A percentile compares a stretch with the other conserved stretches of the same genome.
These are phyloP conservation scores for Tetragonula carbonaria DNA, from an alignment of 2,888 invertebrate genomes.

Conservation along the genomic window DNA sequence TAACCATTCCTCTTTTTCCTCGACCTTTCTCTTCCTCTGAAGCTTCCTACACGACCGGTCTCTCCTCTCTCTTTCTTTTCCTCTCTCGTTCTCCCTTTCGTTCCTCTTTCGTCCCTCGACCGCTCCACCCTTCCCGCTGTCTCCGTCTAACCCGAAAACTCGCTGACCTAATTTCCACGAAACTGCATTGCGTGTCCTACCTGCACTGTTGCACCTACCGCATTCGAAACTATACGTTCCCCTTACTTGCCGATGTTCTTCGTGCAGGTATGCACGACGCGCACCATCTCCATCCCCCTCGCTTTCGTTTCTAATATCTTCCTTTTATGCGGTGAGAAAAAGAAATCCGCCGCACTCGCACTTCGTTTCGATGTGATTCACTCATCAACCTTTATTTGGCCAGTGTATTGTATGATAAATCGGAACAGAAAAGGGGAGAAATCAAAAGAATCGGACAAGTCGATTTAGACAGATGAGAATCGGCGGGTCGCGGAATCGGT, in stretches of 20 bases:
- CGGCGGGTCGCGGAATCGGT: constrained; percentile 45
- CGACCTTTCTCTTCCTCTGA: too few relatives aligned
- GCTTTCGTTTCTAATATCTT: background rate
- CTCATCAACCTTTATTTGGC: background rate
- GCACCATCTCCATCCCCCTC: background rate
- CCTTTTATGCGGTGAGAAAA: constrained; percentile 2
- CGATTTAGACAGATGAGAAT: constrained; percentile 45
- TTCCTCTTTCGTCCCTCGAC: constrained; percentile 14
- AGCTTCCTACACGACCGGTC: too few relatives aligned
- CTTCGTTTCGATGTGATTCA: constrained; percentile 11
- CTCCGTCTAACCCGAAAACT: constrained; percentile 73
- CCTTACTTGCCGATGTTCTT: constrained; percentile 28
- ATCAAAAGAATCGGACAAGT: constrained; percentile 8
- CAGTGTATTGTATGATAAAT: background rate
- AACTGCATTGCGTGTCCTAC: constrained; percentile 77
- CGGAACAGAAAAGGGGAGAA: constrained; percentile 10
- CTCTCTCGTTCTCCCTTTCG: background rate
- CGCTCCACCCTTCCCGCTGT: constrained; percentile 24
- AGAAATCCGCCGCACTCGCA: constrained; percentile 20
- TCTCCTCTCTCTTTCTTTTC: too few relatives aligned
- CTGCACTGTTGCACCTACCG: constrained; percentile 71
- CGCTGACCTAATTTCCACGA: constrained; percentile 76
- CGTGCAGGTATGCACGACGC: constrained; percentile 20
- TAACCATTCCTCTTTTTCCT: too few relatives aligned
- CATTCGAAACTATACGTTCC: constrained; percentile 69